Conservation (phyloP, 2,888 invertebrate species). For the Sclerodermus sp. region DNA sequence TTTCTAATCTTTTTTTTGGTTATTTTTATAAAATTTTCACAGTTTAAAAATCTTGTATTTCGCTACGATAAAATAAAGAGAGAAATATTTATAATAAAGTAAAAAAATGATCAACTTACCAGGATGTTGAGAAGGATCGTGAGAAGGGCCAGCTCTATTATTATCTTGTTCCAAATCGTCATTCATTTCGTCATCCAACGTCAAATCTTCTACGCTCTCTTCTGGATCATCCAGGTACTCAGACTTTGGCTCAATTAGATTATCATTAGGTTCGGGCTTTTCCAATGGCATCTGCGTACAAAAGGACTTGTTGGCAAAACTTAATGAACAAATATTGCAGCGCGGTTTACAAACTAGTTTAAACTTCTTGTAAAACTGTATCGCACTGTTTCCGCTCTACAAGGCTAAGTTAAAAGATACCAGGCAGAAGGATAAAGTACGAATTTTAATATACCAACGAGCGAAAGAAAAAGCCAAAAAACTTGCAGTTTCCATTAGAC, state of each 20-base stretch:
- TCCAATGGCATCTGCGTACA: constrained; percentile 52
- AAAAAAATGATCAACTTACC: constrained; percentile 59
- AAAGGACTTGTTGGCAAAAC: not conserved
- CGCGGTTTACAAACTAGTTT: too few relatives aligned
- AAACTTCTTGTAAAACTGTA: constrained; percentile 25
- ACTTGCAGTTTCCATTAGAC: constrained; percentile 43
- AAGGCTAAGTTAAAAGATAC: constrained; percentile 27
- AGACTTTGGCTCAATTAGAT: constrained; percentile 71
- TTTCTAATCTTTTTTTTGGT: too few relatives aligned
- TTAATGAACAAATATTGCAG: not conserved
- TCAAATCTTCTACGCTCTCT: constrained; percentile 82
- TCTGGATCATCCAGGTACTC: constrained; percentile 73
- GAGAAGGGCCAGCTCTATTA: constrained; percentile 68
- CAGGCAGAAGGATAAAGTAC: constrained; percentile 50
- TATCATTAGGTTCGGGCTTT: constrained; percentile 63
- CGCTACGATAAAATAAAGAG: constrained; percentile 19
- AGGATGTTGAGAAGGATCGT: constrained; percentile 65
- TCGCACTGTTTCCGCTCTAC: constrained; percentile 53
- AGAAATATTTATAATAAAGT: constrained; percentile 2
- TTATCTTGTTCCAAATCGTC: constrained; percentile 74
- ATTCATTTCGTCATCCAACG: constrained; percentile 74
- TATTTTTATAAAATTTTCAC: too few relatives aligned
- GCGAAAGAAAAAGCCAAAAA: constrained; percentile 44
- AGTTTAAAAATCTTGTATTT: constrained; percentile 26
- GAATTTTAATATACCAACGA: constrained; percentile 53